Percentiles rank a stretch among this genome's conserved stretches.
These are phyloP conservation scores for Calephelis perditalis DNA, from an alignment of 2,888 invertebrate species.

Conservation along the genomic window DNA sequence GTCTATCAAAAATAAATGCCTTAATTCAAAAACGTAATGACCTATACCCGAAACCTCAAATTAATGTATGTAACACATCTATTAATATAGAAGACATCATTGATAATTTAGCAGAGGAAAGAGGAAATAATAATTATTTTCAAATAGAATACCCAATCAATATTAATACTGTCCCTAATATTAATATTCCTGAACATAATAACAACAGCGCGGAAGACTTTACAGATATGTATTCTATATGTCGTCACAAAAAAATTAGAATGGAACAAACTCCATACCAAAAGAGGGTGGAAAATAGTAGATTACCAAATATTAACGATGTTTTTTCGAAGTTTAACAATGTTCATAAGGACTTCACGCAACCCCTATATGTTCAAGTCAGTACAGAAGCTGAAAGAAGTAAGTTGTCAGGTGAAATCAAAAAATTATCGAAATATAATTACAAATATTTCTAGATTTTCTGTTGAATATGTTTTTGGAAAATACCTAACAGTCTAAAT, in stretches of 20 bases:
- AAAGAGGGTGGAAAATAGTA: constrained; percentile 20
- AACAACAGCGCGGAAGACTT: constrained; percentile 15
- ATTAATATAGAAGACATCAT: constrained; percentile 40
- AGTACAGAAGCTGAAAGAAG: constrained; percentile 40
- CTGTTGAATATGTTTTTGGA: too few relatives aligned
- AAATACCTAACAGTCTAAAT: too few relatives aligned
- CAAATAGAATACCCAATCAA: constrained; percentile 15
- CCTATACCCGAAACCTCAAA: constrained; percentile 14
- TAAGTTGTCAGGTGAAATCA: constrained; percentile 33
- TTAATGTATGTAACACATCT: constrained; percentile 25
- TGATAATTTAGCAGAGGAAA: constrained; percentile 28
- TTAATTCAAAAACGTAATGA: constrained; percentile 40
- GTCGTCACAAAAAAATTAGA: constrained; percentile 49
- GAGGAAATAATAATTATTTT: constrained; percentile 23
- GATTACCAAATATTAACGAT: constrained; percentile 46
- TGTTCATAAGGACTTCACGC: constrained; percentile 33
- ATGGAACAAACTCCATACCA: constrained; percentile 27
- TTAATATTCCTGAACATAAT: constrained; percentile 9
- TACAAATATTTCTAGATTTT: too few relatives aligned
- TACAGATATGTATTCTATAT: constrained; percentile 29
- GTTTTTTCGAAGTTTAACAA: constrained; percentile 46
- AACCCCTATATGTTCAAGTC: constrained; percentile 49
- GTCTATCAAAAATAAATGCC: constrained; percentile 47
- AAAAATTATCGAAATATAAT: too few relatives aligned
- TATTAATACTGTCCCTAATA: background rate